phyloP scores from a whole-genome alignment of 2,113 vertebrate species.

The human region GRCh38 chr20:22776001-22776500 shows the following conservation, averaged over 20 bases:
- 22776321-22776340: not conserved
- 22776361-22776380: not conserved
- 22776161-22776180: not conserved
- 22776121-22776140: not conserved
- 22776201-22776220: not conserved
- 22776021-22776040: not conserved
- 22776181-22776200: not conserved
- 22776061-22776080: not conserved
- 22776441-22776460: not conserved
- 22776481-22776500: not conserved
- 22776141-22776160: not conserved
- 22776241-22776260: not conserved
- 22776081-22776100: not conserved
- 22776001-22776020: not conserved
- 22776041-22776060: not conserved
- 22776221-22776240: too few relatives aligned
- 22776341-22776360: not conserved
- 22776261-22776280: not conserved
- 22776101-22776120: not conserved
- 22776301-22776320: rapidly evolving
- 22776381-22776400: not conserved
- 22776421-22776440: not conserved
- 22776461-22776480: not conserved
- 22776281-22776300: not conserved
- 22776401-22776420: not conserved